Evolutionary conservation across 1,140 invertebrate species (phyloP).

Genomic region (Pectinophora gossypiella): DNA sequence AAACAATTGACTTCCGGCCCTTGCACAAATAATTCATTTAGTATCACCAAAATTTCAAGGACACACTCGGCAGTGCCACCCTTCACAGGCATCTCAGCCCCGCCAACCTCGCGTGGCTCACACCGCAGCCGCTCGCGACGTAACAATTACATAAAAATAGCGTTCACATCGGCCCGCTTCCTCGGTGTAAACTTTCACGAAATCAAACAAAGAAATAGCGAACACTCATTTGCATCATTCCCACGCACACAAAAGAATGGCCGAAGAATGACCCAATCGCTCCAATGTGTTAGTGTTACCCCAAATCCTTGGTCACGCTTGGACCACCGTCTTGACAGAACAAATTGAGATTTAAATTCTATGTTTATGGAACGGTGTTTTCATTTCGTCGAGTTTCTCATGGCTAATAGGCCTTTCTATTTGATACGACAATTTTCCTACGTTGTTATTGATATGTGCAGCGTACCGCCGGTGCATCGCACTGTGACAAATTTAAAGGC

Average conservation of each 20-base stretch:
- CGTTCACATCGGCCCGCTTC: conserved; percentile 66
- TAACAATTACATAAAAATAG: conserved; percentile 74
- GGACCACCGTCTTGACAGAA: conserved; percentile 14
- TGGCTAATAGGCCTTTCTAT: no score
- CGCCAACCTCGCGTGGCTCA: conserved; percentile 22
- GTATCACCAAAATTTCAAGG: background rate
- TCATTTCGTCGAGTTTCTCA: no score
- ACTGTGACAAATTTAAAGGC: no score
- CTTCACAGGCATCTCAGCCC: background rate
- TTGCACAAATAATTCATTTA: no score
- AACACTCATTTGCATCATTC: conserved; percentile 72
- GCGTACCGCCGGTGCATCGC: no score
- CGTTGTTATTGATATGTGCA: no score
- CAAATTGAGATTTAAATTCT: conserved; percentile 6
- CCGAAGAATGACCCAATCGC: conserved; percentile 68
- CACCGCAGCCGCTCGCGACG: conserved; percentile 37
- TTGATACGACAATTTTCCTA: no score
- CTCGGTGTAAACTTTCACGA: conserved; percentile 74
- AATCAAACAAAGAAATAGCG: conserved; percentile 75
- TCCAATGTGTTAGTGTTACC: conserved; percentile 62
- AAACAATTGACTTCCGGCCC: background rate
- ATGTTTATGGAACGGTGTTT: no score
- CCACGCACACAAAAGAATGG: conserved; percentile 71
- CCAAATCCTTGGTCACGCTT: conserved; percentile 59
- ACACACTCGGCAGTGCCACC: background rate